phyloP scores from a whole-genome alignment of 2,113 vertebrate genomes.

The Datnioides undecimradiatus region DNA sequence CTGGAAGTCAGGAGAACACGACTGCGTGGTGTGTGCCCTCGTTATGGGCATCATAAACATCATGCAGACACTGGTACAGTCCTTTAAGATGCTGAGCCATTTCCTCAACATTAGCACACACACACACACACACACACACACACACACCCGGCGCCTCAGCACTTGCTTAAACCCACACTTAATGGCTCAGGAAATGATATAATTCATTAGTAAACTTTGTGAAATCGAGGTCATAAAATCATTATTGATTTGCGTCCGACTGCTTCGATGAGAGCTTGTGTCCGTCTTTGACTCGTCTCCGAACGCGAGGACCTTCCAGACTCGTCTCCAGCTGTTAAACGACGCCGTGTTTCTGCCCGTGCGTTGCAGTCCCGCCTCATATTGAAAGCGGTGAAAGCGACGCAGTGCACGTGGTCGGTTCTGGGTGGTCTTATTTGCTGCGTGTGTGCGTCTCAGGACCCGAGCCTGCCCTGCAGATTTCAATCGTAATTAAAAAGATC shows the following conservation, averaged over 20 bases:
- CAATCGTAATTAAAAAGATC: slow-evolving; percentile 66
- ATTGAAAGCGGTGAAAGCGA: slow-evolving; percentile 11
- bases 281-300: slow-evolving; percentile 38
- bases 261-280: slow-evolving; percentile 18
- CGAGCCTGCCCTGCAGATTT: slow-evolving; percentile 57
- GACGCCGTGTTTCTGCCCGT: slow-evolving; percentile 19
- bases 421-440: slow-evolving; percentile 6
- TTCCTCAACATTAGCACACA: slow-evolving; percentile 44
- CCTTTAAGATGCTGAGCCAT: slow-evolving; percentile 38
- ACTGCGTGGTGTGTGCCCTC: no score
- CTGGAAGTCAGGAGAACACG: no score
- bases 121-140: slow-evolving; percentile 36
- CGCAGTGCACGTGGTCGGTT: neutral
- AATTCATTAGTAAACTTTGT: slow-evolving; percentile 67
- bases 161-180: slow-evolving; percentile 31
- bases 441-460: neutral
- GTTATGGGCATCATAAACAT: no score
- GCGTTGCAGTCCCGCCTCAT: slow-evolving; percentile 21
- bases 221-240: slow-evolving; percentile 65
- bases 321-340: slow-evolving; percentile 25
- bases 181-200: slow-evolving; percentile 51
- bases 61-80: neutral
- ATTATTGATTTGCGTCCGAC: slow-evolving; percentile 54
- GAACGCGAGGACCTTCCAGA: slow-evolving; percentile 12
- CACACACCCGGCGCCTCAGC: slow-evolving; percentile 20